Conservation (phyloP, 2,888 invertebrate genomes). For the Cryptosula pallasiana region DNA sequence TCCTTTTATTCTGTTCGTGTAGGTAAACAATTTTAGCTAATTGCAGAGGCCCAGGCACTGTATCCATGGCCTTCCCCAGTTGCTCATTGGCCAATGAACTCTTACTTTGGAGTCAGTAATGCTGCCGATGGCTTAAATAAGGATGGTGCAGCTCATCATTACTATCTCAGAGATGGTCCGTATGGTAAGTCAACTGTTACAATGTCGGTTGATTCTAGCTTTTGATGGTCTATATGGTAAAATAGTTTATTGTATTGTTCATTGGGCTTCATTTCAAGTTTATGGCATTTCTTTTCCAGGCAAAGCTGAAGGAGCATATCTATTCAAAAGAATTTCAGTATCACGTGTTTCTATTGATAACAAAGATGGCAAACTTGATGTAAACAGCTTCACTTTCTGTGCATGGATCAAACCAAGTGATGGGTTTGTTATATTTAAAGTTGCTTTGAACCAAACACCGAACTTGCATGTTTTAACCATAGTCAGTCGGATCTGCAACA, state of each 20-base stretch:
- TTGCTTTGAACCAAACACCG: too few relatives aligned
- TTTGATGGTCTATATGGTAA: too few relatives aligned
- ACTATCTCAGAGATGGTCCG: neutral
- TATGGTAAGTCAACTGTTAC: neutral
- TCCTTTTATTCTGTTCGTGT: too few relatives aligned
- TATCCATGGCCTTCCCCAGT: conserved; percentile 10
- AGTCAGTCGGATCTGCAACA: too few relatives aligned
- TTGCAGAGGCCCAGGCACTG: conserved; percentile 3
- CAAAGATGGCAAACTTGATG: neutral
- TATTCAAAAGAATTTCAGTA: neutral
- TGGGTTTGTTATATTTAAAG: too few relatives aligned
- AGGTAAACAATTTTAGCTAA: too few relatives aligned
- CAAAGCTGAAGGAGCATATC: neutral
- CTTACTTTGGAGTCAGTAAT: neutral
- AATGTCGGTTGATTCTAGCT: too few relatives aligned
- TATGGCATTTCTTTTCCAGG: neutral
- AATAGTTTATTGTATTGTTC: too few relatives aligned
- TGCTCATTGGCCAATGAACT: conserved; percentile 6
- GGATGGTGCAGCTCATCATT: neutral
- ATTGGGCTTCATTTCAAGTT: too few relatives aligned
- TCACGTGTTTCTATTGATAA: neutral
- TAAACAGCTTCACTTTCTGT: conserved; percentile 4
- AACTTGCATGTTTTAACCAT: too few relatives aligned
- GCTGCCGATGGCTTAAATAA: neutral
- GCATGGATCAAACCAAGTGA: neutral